Conservation (phyloP, 1,140 invertebrate genomes). For the Drosophila willistoni region DNA sequence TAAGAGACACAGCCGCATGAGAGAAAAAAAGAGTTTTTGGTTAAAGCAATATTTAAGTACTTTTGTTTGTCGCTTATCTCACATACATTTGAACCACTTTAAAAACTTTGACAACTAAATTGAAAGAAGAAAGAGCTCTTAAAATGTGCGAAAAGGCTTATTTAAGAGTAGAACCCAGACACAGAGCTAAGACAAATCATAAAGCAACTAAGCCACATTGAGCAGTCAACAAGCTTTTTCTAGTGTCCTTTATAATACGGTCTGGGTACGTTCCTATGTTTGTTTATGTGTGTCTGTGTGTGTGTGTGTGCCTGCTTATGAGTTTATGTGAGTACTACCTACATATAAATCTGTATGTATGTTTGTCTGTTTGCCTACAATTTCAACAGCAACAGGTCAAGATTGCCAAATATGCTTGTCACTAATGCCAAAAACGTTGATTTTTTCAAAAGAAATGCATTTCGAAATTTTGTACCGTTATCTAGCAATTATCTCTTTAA, state of each 20-base stretch:
- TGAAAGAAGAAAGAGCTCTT: constrained; percentile 51
- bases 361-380: constrained; percentile 4
- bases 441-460: not conserved
- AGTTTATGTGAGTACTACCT: constrained; percentile 1
- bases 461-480: not conserved
- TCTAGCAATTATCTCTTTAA: too few relatives aligned
- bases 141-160: constrained; percentile 22
- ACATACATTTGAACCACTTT: constrained; percentile 20
- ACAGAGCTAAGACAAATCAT: constrained; percentile 22
- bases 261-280: constrained; percentile 12
- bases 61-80: not conserved
- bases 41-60: not conserved
- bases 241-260: constrained; percentile 61
- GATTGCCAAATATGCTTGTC: not conserved
- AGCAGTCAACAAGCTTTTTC: constrained; percentile 73
- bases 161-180: constrained; percentile 40
- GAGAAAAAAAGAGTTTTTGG: not conserved
- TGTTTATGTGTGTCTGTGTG: not conserved
- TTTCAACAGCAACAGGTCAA: constrained; percentile 67
- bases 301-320: constrained; percentile 5
- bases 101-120: constrained; percentile 26
- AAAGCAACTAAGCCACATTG: constrained; percentile 67
- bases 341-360: not conserved
- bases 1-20: constrained; percentile 17
- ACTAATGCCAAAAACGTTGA: not conserved